Evolutionary conservation across 2,797 vertebrate species (phyloP).

Genomic region (Pachyuromys duprasi): DNA sequence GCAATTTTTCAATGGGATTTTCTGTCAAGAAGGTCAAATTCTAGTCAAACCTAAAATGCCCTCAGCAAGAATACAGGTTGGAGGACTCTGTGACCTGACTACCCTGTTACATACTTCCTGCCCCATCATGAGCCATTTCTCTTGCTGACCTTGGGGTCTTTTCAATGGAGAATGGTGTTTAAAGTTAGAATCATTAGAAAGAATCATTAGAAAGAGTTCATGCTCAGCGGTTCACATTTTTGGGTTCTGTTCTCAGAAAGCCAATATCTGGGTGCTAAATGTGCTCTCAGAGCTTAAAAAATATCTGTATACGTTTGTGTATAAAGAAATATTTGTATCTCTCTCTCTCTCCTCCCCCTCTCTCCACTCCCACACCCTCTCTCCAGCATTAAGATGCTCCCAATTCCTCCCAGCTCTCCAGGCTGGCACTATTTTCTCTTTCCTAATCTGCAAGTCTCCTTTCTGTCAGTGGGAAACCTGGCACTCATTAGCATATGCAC

Average conservation of each 20-base stretch:
- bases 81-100: not conserved
- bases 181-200: too few relatives aligned
- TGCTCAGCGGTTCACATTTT: not conserved
- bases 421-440: not conserved
- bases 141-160: not conserved
- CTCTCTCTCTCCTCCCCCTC: too few relatives aligned
- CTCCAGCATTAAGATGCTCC: not conserved
- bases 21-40: not conserved
- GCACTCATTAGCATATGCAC: not conserved
- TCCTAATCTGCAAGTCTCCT: not conserved
- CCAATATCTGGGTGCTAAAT: not conserved
- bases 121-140: not conserved
- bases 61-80: not conserved
- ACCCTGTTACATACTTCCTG: not conserved
- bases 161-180: not conserved
- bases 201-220: not conserved
- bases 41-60: not conserved
- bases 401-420: not conserved
- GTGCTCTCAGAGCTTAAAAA: not conserved
- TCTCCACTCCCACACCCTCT: rapidly evolving
- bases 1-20: not conserved
- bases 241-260: too few relatives aligned
- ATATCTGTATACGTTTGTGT: not conserved
- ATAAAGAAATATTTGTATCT: too few relatives aligned
- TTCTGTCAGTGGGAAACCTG: not conserved